Conservation (phyloP, 2,888 invertebrate species). For the Orthosia gothica region DNA sequence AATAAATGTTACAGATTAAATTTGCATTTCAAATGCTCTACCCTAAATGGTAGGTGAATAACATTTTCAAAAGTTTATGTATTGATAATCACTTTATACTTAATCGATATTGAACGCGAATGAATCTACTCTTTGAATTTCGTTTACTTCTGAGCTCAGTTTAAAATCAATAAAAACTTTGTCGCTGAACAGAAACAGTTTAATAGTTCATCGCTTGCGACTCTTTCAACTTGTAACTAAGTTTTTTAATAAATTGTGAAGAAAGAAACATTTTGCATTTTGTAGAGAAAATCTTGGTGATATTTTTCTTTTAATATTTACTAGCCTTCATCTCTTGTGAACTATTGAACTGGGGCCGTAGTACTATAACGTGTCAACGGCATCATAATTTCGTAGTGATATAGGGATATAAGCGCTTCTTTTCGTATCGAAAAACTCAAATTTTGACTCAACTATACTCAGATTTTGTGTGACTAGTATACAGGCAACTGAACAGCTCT, state of each 20-base stretch:
- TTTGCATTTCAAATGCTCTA: too few relatives aligned
- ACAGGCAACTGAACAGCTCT: too few relatives aligned
- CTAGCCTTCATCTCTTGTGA: too few relatives aligned
- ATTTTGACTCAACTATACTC: too few relatives aligned
- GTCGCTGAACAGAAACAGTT: slow-evolving; percentile 11
- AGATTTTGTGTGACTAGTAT: too few relatives aligned
- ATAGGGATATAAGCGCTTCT: too few relatives aligned
- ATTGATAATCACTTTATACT: background rate
- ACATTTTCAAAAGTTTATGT: background rate
- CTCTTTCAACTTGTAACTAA: slow-evolving; percentile 18
- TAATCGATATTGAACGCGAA: background rate
- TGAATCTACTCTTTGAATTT: slow-evolving; percentile 5
- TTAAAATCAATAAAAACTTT: slow-evolving; percentile 37
- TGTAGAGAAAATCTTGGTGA: background rate
- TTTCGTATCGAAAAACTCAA: too few relatives aligned
- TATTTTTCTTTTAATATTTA: too few relatives aligned
- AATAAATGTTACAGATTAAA: too few relatives aligned
- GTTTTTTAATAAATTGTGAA: slow-evolving; percentile 9
- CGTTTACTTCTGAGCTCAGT: background rate
- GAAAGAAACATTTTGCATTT: background rate
- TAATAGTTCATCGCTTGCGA: slow-evolving; percentile 31
- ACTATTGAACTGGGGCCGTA: too few relatives aligned
- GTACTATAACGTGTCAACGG: too few relatives aligned
- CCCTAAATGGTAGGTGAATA: background rate
- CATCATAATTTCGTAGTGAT: too few relatives aligned